Evolutionary conservation across 2,888 invertebrate species (phyloP), one percentile per base, ranked within the genome.

Genomic region (Punctoribates punctum): DNA sequence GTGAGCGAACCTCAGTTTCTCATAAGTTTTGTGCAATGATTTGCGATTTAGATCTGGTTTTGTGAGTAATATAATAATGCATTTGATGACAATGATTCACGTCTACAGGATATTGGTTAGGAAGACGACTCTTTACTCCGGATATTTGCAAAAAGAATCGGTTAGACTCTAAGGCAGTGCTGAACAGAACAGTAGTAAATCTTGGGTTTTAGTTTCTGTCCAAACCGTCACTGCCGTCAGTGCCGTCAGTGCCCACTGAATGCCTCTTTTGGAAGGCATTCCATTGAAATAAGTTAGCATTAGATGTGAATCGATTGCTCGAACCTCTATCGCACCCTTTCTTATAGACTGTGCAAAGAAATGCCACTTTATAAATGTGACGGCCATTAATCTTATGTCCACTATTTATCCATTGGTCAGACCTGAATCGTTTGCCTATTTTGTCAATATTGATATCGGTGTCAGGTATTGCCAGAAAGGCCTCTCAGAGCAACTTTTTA

Each of bases 91-190:
- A 38, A 67, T 29, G 67, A 67, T 67, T 67, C 67, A 67, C 67
- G 67, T 67, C 42, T 42, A 38, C 67, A 67, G 67, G 67, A 67
- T 67, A 67, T 67, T 67, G 67, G 67, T 38, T 67, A 29, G 67
- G 67, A 67, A 67, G 67, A 67, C 38, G 38, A 67, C 67, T 67
- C 67, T 67, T 67, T 42, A 42, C 67, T 67, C 67, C 67, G 67
- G 67, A 67, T 67, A 67, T 67, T 67, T 67, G 67, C 67, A 67
- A 67, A 67, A 42, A 67, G 67, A 67, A 67, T 38, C 42, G 67
- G 67, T 67, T 67, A 67, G 67, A 38, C 20, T 42, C 42, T 20
- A 20, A 38, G 60, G 60, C 60, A 15, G 13, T 20, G 13, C 27
- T 13, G 13, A 29, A 20, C 42, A 67, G 34, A 60, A 27, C 25